Conservation (phyloP, 2,888 invertebrate species). For the Drosophila hamatofila region DNA sequence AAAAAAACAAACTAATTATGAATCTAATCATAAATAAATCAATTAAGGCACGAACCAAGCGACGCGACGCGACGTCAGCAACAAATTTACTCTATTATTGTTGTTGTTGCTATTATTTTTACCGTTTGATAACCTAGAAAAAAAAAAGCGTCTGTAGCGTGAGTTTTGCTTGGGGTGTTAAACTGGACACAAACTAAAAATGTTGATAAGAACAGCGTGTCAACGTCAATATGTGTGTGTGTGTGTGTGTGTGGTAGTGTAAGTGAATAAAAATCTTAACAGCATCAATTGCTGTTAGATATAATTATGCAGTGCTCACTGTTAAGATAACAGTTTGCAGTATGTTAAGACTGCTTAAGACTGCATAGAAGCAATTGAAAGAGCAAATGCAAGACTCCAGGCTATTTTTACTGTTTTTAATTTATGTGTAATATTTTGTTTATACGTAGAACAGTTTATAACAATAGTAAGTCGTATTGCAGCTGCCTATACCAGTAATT, state of each 20-base stretch:
- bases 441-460: no score
- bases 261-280: no score
- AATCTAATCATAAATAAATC: constrained; percentile 72
- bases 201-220: constrained; percentile 43
- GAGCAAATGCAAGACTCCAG: background rate
- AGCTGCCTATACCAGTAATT: no score
- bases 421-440: background rate
- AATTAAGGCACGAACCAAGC: constrained; percentile 53
- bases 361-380: background rate
- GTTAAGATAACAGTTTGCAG: background rate
- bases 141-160: constrained; percentile 47
- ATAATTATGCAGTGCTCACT: background rate
- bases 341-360: no score
- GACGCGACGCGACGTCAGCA: constrained; percentile 30
- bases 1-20: constrained; percentile 53
- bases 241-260: constrained; percentile 29
- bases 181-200: constrained; percentile 41
- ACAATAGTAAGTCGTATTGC: background rate
- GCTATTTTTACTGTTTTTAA: background rate
- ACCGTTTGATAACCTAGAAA: constrained; percentile 79
- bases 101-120: constrained; percentile 47
- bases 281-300: constrained; percentile 8
- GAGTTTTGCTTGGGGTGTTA: constrained; percentile 43
- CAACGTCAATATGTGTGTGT: constrained; percentile 4
- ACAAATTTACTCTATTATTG: constrained; percentile 6